These are phyloP conservation scores for Drosophila sp. DNA, from an alignment of 1,140 invertebrate species.

Conservation along the genomic window DNA sequence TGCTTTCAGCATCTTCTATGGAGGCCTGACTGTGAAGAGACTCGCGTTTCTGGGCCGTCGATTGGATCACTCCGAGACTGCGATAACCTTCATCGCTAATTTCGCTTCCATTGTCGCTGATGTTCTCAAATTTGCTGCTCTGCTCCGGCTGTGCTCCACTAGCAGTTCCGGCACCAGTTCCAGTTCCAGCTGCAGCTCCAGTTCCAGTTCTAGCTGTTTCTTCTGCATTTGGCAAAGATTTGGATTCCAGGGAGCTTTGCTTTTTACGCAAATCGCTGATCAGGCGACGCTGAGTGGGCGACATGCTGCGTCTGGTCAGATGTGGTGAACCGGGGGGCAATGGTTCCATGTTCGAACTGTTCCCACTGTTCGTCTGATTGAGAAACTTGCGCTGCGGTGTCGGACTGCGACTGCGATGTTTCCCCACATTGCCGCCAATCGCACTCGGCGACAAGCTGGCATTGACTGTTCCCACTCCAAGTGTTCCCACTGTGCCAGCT, in stretches of 20 bases:
- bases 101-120: slow-evolving; percentile 93
- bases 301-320: slow-evolving; percentile 77
- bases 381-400: slow-evolving; percentile 84
- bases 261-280: slow-evolving; percentile 78
- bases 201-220: background rate
- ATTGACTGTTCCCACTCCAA: slow-evolving; percentile 1
- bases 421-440: slow-evolving; percentile 32
- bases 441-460: slow-evolving; percentile 39
- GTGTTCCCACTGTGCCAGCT: background rate
- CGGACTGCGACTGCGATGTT: slow-evolving; percentile 86
- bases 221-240: slow-evolving; percentile 56
- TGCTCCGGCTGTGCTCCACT: slow-evolving; percentile 53
- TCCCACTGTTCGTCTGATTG: slow-evolving; percentile 55
- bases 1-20: slow-evolving; percentile 88
- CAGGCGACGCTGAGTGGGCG: slow-evolving; percentile 84
- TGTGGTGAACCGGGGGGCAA: slow-evolving; percentile 51
- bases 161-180: slow-evolving; percentile 12
- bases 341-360: slow-evolving; percentile 11
- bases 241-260: slow-evolving; percentile 73
- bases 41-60: slow-evolving; percentile 87
- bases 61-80: slow-evolving; percentile 90
- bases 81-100: slow-evolving; percentile 95
- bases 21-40: slow-evolving; percentile 89
- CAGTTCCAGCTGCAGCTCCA: background rate
- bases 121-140: slow-evolving; percentile 85